Base-by-base conservation (phyloP, 1,140 invertebrate genomes). In the Caenorhabditis remanei region DNA sequence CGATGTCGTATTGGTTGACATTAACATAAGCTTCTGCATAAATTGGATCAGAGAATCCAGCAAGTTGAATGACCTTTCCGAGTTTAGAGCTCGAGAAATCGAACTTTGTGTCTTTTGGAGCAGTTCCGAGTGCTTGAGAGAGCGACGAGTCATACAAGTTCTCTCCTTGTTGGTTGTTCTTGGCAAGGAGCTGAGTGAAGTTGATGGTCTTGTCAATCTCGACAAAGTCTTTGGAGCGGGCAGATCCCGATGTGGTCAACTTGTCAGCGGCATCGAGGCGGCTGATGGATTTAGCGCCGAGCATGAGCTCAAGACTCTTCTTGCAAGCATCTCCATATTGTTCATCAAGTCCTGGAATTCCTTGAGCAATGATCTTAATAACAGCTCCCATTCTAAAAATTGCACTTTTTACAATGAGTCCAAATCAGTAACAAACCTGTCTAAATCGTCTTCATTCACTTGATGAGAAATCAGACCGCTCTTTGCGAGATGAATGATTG, bases 11-110 rank as follows among this genome's bases (percentile, higher is more conserved):
- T 93, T 99, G 98, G 94, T 99, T 99, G 82, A 99, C 98, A 93
- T 99, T 96, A 0, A 99, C 98, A 92, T 99, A 97, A 32, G 98
- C 98, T 94, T 99, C 98, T 14, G 98, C 96, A 93, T 99, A 99
- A 58, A 99, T 97, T 0, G 98, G 98, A 94, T 99, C 98, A 0
- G 97, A 98, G 93, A 99, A 99, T 24, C 98, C 98, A n/a, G 98
- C 99, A 87, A 99, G 94, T 93, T 99, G 98, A n/a, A 97, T 98
- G 84, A 95, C 94, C 94, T 98, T 95, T 90, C 94, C 95, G 5
- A 95, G 92, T 90, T 95, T 95, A 19, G 94, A 94, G 46, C 94
- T 93, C n/a, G 93, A 93, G n/a, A 94, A 91, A 91, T 96, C 93
- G 89, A 94, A 94, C 71, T 94, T 92, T 11, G 94, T 94, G 75